phyloP scores from a whole-genome alignment of 1,140 invertebrate species.

The Drosophila elegans region DNA sequence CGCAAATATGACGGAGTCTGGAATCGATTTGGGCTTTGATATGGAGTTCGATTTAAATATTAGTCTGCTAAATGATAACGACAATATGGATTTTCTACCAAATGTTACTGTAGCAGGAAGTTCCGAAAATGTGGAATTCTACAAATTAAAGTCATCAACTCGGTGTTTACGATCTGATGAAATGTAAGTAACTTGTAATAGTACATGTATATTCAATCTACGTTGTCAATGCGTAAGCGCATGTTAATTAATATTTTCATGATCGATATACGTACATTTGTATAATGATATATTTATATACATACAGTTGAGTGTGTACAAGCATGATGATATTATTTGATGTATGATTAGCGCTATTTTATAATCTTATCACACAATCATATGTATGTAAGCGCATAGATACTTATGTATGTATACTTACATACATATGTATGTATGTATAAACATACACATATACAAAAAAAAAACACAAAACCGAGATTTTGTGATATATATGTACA shows the following conservation, averaged over 20 bases:
- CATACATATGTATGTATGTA: neutral
- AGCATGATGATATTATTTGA: constrained; percentile 22
- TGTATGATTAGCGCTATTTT: constrained; percentile 29
- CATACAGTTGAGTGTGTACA: neutral
- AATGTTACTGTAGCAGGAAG: constrained; percentile 36
- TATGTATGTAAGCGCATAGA: neutral
- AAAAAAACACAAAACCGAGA: neutral
- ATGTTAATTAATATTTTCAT: constrained; percentile 1
- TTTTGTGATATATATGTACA: too few species aligned
- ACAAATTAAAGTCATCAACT: constrained; percentile 36
- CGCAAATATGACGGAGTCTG: constrained; percentile 33
- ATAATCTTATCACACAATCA: constrained; percentile 32
- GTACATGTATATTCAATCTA: neutral
- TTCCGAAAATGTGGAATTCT: constrained; percentile 38
- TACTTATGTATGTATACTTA: neutral
- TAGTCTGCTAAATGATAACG: constrained; percentile 34
- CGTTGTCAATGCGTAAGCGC: neutral
- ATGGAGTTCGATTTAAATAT: constrained; percentile 46
- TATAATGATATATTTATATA: neutral
- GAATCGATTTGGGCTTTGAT: constrained; percentile 42
- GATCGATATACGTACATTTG: neutral
- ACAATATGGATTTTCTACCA: constrained; percentile 32
- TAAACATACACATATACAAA: constrained; percentile 1
- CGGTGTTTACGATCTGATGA: constrained; percentile 32
- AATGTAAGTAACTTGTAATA: constrained; percentile 27